Evolutionary conservation across 2,888 invertebrate species (phyloP), one percentile per base, ranked within the genome.

Genomic region (Drosophila hamatofila): DNA sequence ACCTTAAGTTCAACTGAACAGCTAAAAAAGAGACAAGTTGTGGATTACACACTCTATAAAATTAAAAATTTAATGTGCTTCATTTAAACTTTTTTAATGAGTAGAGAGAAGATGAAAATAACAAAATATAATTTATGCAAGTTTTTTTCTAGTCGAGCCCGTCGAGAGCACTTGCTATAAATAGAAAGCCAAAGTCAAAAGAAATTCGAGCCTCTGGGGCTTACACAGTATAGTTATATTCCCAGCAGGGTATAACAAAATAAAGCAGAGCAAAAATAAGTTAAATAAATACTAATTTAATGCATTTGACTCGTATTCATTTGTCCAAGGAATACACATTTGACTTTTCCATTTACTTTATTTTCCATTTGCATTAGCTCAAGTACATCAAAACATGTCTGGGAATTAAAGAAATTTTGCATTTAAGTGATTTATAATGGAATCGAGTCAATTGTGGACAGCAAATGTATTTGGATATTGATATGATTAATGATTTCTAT

Each of bases 401-500:
- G 51, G 2, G 51, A 2, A 30, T 41, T 30, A 33, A 23, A 16
- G 39, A 30, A 6, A 21, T 5, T 25, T 25, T 39, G 21, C 9
- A 41, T 18, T 23, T 49, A 63, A 60, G 30, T 52, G 52, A 57
- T 54, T 56, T 60, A 37, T 57, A 60, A 49, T 37, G 25, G 9
- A 37, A 37, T 35, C 46, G 58, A 23, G 42, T 54, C 52, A 44
- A 30, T 42, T 51, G 9, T 16, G 14, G 9, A 0, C 25, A 7
- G 27, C 30, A 27, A 27, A 30, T 39, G n/a, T 30, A 23, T 44
- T 37, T 49, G 25, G 16, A 7, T 11, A 18, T 35, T 72, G 18
- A 42, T 41, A 52, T 67, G 80, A 80, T 71, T 52, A 71, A 80
- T 80, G 46, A 35, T 51, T 11, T 23, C 12, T 16, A 56, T 46